Evolutionary conservation across 2,888 invertebrate species (phyloP), one percentile per base, ranked within the genome.

Genomic region (Oegoconia quadripuncta): DNA sequence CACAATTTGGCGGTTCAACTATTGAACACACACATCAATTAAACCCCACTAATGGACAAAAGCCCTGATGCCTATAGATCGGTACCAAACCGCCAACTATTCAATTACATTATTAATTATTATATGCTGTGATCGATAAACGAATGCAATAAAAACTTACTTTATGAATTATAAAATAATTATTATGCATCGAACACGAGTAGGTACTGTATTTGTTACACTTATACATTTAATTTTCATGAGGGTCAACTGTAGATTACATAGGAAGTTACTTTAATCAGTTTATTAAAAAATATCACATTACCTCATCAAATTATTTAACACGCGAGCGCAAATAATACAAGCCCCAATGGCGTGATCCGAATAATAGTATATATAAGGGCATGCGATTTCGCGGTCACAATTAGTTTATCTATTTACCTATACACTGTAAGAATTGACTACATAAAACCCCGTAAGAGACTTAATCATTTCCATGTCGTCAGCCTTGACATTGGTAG

Each of bases 401-500:
- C n/a, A n/a, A n/a, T n/a, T n/a, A n/a, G n/a, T n/a, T n/a, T n/a
- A n/a, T n/a, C n/a, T n/a, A n/a, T n/a, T n/a, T n/a, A n/a, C n/a
- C n/a, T n/a, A n/a, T n/a, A n/a, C n/a, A n/a, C n/a, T n/a, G n/a
- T n/a, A n/a, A n/a, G n/a, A n/a, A n/a, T n/a, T n/a, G n/a, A n/a
- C n/a, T n/a, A n/a, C n/a, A n/a, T 3, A 4, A 4, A 3, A 22
- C 22, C 9, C 9, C 22, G 2, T 3, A 2, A 9, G 2, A 2
- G 6, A 9, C 3, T 22, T 22, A 22, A 22, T 3, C 7, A 3
- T 2, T 9, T 22, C 22, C 9, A 2, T 22, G 8, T 4, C 18
- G 11, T 3, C 11, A 28, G 17, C 41, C 41, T 42, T 42, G 41
- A 31, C 34, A 34, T 27, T 42, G 34, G 32, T 23, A 22, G 41